phyloP scores from a whole-genome alignment of 2,888 invertebrate genomes.

The Frankliniella fusca region DNA sequence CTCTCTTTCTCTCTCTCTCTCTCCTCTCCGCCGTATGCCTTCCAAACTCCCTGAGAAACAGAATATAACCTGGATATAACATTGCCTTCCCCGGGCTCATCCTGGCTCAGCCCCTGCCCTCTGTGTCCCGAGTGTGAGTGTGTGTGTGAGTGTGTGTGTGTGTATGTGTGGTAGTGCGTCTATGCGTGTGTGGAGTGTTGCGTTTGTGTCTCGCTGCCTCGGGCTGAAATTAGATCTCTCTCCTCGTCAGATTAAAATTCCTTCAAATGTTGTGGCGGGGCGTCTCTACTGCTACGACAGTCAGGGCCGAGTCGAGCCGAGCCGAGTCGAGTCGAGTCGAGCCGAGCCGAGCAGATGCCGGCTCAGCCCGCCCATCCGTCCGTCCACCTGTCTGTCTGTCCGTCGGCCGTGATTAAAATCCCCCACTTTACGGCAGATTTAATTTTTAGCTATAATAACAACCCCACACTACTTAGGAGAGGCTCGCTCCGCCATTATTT shows the following conservation, averaged over 20 bases:
- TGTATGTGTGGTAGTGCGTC: not conserved
- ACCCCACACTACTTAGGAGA: not conserved
- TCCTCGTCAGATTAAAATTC: slow-evolving; percentile 26
- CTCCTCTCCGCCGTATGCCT: not conserved
- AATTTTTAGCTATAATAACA: slow-evolving; percentile 22
- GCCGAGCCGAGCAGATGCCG: not conserved
- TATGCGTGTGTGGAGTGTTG: not conserved
- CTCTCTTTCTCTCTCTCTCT: not conserved
- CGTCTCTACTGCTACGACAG: not conserved
- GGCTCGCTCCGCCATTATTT: not conserved
- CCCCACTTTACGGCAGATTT: slow-evolving; percentile 18
- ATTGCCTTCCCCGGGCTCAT: not conserved
- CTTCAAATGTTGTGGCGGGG: slow-evolving; percentile 16
- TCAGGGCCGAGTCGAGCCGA: not conserved
- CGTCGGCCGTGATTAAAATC: slow-evolving; percentile 4
- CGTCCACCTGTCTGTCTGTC: not conserved
- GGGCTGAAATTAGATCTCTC: slow-evolving; percentile 26
- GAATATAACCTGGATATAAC: slow-evolving; percentile 26
- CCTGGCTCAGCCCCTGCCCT: not conserved
- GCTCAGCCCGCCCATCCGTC: not conserved
- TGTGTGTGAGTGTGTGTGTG: slow-evolving; percentile 11
- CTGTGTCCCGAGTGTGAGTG: not conserved
- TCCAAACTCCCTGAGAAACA: slow-evolving; percentile 15
- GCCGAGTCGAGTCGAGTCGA: not conserved
- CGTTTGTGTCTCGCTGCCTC: slow-evolving; percentile 21